Conservation (phyloP, 2,113 vertebrate genomes). For the Grammomys surdaster region DNA sequence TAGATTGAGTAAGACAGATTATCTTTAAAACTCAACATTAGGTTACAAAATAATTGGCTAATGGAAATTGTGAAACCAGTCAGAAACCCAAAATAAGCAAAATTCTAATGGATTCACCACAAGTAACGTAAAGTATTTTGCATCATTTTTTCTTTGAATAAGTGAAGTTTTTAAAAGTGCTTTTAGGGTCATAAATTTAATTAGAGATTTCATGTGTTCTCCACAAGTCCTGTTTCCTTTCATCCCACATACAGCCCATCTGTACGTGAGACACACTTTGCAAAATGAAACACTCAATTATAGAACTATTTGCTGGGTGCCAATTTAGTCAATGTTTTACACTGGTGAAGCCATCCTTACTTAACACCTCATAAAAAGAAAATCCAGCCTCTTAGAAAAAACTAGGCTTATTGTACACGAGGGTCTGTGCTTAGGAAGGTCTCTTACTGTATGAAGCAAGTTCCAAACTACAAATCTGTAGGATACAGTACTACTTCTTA, state of each 20-base stretch:
- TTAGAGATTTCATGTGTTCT: slow-evolving; percentile 60
- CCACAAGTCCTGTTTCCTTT: slow-evolving; percentile 31
- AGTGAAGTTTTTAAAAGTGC: slow-evolving; percentile 46
- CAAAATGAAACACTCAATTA: slow-evolving; percentile 79
- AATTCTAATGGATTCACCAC: slow-evolving; percentile 11
- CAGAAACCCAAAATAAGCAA: slow-evolving; percentile 44
- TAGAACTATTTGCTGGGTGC: slow-evolving; percentile 32
- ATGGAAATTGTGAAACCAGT: slow-evolving; percentile 17
- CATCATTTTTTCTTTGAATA: slow-evolving; percentile 44
- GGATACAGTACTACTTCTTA: slow-evolving; percentile 63
- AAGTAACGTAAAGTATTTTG: slow-evolving; percentile 35
- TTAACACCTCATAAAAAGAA: slow-evolving; percentile 82
- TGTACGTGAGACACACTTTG: slow-evolving; percentile 40
- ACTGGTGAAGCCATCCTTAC: slow-evolving; percentile 66
- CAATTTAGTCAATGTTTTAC: slow-evolving; percentile 51
- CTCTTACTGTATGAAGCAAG: slow-evolving; percentile 74
- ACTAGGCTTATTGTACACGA: slow-evolving; percentile 77
- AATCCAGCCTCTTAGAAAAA: slow-evolving; percentile 76
- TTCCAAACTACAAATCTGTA: slow-evolving; percentile 22
- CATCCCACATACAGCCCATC: background rate
- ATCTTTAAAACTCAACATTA: slow-evolving; percentile 58
- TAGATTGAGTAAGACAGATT: background rate
- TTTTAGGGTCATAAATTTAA: slow-evolving; percentile 63
- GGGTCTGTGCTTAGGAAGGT: slow-evolving; percentile 75
- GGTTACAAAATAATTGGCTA: slow-evolving; percentile 41